Evolutionary conservation across 2,113 vertebrate genomes (phyloP).

Genomic region (Anguilla rostrata): DNA sequence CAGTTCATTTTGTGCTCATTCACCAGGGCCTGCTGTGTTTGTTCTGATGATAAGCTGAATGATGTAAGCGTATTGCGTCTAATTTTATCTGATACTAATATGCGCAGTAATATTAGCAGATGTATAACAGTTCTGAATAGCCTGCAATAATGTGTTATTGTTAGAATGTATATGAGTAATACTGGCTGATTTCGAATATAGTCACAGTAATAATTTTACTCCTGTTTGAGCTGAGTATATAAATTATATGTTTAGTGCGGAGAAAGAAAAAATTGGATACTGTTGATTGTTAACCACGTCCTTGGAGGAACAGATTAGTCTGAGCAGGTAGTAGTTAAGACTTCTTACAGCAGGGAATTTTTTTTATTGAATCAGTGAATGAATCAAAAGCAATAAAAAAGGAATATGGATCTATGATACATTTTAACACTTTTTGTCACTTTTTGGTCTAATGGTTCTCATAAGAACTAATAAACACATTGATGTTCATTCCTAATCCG

Average conservation of each 20-base stretch:
- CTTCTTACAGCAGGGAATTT: too few species aligned
- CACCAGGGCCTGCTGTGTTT: neutral
- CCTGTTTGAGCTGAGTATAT: neutral
- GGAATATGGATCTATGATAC: too few species aligned
- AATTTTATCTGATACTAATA: neutral
- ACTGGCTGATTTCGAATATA: neutral
- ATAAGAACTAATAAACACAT: too few species aligned
- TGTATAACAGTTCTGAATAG: neutral
- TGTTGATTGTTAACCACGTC: neutral
- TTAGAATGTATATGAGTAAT: neutral
- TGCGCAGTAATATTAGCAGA: neutral
- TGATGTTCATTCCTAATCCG: too few species aligned
- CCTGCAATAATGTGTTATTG: neutral
- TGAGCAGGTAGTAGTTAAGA: too few species aligned
- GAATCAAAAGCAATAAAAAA: too few species aligned
- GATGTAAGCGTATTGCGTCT: neutral
- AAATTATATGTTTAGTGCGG: neutral
- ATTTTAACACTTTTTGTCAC: too few species aligned
- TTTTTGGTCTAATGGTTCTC: too few species aligned
- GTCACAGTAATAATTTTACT: neutral
- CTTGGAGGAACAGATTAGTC: too few species aligned
- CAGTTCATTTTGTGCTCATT: neutral
- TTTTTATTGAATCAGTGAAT: too few species aligned
- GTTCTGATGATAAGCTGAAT: neutral
- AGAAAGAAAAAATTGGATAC: neutral